Evolutionary conservation across 2,113 vertebrate genomes (phyloP).

Genomic region (Sturnus vulgaris): DNA sequence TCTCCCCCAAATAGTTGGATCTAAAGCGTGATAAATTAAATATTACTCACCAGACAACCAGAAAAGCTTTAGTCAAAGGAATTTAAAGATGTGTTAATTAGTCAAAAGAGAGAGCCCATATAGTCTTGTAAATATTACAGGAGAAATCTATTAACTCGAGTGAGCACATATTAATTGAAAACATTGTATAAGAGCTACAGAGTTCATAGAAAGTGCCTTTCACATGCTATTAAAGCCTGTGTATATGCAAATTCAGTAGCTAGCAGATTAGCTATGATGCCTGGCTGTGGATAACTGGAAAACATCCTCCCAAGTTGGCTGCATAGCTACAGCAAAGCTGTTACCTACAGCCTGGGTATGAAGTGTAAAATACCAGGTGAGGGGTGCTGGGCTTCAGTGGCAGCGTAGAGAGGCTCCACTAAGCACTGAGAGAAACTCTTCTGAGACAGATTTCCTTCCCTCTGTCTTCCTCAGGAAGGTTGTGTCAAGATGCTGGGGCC

Average conservation of each 20-base stretch:
- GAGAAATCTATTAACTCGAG: constrained; percentile 49
- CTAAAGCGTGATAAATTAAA: constrained; percentile 37
- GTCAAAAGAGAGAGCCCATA: constrained; percentile 35
- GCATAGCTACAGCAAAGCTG: background rate
- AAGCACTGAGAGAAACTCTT: background rate
- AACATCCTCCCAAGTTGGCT: background rate
- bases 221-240: background rate
- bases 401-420: accelerated
- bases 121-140: constrained; percentile 46
- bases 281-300: background rate
- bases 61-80: constrained; percentile 34
- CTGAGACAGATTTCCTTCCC: background rate
- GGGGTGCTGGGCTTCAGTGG: accelerated
- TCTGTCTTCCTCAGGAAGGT: background rate
- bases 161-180: constrained; percentile 58
- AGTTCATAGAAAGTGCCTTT: constrained; percentile 52
- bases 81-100: constrained; percentile 61
- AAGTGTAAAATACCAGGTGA: background rate
- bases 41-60: background rate
- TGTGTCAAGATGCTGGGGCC: background rate
- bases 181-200: background rate
- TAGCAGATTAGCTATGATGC: background rate
- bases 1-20: background rate
- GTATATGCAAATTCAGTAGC: background rate
- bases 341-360: background rate